Evolutionary conservation across 1,140 invertebrate species (phyloP).

Genomic region (Trinorchestia longiramus): DNA sequence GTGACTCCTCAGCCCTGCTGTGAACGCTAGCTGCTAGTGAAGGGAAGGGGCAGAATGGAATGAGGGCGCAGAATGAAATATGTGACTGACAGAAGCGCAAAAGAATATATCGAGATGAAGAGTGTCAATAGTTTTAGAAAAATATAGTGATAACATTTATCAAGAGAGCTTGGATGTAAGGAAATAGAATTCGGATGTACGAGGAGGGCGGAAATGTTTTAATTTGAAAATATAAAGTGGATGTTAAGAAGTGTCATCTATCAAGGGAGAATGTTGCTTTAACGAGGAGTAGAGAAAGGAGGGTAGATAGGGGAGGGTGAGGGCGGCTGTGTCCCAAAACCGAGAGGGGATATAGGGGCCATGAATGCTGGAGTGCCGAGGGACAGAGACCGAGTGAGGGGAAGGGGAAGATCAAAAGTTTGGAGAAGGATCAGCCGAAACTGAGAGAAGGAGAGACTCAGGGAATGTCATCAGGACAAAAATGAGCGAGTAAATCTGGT

Average conservation of each 20-base stretch:
- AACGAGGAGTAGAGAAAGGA: background rate
- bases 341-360: background rate
- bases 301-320: background rate
- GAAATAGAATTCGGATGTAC: no score
- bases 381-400: constrained; percentile 2
- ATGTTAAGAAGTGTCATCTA: no score
- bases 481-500: background rate
- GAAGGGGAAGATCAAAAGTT: constrained; percentile 41
- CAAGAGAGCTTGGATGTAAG: no score
- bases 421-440: background rate
- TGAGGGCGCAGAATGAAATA: background rate
- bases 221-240: background rate
- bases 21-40: no score
- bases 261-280: no score
- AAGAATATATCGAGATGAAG: no score
- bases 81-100: no score
- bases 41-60: background rate
- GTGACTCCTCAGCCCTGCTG: no score
- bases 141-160: no score
- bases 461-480: background rate
- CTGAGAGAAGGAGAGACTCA: background rate
- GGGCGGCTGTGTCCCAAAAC: background rate
- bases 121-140: no score
- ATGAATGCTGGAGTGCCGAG: constrained; percentile 21
- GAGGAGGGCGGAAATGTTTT: background rate